phyloP scores from a whole-genome alignment of 1,140 invertebrate genomes.

The Drosophila azteca region DNA sequence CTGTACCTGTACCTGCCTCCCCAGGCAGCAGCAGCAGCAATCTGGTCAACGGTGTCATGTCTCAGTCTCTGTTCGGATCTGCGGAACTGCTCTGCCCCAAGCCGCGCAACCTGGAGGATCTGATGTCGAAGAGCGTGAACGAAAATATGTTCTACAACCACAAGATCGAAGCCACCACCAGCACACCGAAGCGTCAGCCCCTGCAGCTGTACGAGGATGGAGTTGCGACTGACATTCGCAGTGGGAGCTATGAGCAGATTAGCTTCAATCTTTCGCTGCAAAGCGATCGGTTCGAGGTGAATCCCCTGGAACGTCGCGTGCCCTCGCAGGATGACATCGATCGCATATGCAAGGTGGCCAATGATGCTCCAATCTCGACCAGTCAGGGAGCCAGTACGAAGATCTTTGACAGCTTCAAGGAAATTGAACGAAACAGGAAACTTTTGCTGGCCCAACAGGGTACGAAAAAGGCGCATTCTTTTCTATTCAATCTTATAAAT shows the following conservation, averaged over 20 bases:
- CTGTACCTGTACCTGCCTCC: too few species aligned
- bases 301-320: conserved; percentile 84
- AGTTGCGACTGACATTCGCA: neutral
- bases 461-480: conserved; percentile 76
- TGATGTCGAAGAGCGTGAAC: conserved; percentile 87
- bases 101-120: conserved; percentile 81
- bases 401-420: conserved; percentile 94
- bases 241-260: conserved; percentile 65
- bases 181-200: conserved; percentile 74
- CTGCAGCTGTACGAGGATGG: conserved; percentile 63
- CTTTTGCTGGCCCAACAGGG: conserved; percentile 95
- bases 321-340: conserved; percentile 94
- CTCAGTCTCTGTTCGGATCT: conserved; percentile 80
- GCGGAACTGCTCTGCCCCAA: conserved; percentile 78
- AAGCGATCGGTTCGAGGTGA: conserved; percentile 85
- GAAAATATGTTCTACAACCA: conserved; percentile 86
- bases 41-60: conserved; percentile 76
- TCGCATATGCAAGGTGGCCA: conserved; percentile 92
- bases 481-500: neutral
- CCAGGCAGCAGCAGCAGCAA: conserved; percentile 31
- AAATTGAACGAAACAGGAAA: conserved; percentile 94
- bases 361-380: conserved; percentile 89
- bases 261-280: conserved; percentile 80
- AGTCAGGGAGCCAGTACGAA: conserved; percentile 88
- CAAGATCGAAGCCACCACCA: conserved; percentile 74